Evolutionary conservation across 2,888 invertebrate genomes (phyloP).

Genomic region (Acleris literana): DNA sequence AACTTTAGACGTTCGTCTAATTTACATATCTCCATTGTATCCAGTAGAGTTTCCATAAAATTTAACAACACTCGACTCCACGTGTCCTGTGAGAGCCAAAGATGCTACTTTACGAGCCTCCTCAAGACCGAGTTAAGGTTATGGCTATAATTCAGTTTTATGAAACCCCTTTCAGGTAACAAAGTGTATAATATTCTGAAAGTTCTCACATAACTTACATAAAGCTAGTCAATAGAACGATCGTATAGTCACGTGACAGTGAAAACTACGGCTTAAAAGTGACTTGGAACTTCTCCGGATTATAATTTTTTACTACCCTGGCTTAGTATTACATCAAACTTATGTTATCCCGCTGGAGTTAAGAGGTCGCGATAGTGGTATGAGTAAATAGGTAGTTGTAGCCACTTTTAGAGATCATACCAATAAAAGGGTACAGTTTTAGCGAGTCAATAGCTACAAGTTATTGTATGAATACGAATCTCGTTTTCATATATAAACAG

Average conservation of each 20-base stretch:
- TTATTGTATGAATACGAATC: neutral
- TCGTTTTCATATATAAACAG: neutral
- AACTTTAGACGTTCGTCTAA: conserved; percentile 57
- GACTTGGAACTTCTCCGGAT: too few species aligned
- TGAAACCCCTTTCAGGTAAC: conserved; percentile 80
- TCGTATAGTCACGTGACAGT: conserved; percentile 37
- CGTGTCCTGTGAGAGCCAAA: conserved; percentile 73
- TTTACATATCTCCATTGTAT: conserved; percentile 78
- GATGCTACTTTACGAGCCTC: conserved; percentile 79
- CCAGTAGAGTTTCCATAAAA: conserved; percentile 74
- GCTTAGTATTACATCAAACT: too few species aligned
- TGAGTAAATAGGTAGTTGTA: too few species aligned
- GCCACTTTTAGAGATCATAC: too few species aligned
- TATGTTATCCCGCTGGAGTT: too few species aligned
- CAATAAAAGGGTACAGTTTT: too few species aligned
- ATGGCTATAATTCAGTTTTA: conserved; percentile 81
- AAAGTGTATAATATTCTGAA: conserved; percentile 69
- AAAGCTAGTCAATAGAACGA: conserved; percentile 48
- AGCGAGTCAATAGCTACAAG: too few species aligned
- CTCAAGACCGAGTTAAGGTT: conserved; percentile 77
- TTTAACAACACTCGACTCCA: conserved; percentile 74
- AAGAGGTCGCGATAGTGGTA: too few species aligned
- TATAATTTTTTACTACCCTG: too few species aligned
- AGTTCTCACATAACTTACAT: conserved; percentile 70
- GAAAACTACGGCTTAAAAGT: conserved; percentile 30